Evolutionary conservation across 2,113 vertebrate species (phyloP).

Genomic region (Albula glossodonta): DNA sequence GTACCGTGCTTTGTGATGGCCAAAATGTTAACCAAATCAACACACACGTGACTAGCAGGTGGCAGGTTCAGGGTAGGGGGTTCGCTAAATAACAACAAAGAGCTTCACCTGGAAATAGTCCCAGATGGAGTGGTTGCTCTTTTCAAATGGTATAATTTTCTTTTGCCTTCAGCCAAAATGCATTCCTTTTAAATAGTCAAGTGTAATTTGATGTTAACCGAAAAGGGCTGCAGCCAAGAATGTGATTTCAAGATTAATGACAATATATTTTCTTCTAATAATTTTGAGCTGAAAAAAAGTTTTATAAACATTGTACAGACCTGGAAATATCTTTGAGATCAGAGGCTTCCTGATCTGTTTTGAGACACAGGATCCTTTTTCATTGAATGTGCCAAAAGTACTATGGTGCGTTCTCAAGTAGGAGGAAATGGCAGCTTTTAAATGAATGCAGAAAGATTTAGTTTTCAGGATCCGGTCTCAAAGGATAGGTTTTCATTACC

Average conservation of each 20-base stretch:
- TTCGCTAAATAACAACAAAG: neutral
- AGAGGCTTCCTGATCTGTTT: conserved; percentile 9
- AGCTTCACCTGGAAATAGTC: neutral
- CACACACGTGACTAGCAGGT: conserved; percentile 54
- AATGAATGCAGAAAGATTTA: neutral
- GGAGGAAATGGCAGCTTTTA: conserved; percentile 8
- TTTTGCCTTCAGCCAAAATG: neutral
- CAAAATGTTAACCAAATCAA: conserved; percentile 37
- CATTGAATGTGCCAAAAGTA: neutral
- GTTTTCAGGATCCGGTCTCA: conserved; percentile 29
- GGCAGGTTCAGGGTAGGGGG: conserved; percentile 14
- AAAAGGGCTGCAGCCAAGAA: neutral
- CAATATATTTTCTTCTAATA: neutral
- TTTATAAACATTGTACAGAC: neutral
- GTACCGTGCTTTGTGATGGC: neutral
- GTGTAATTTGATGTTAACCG: neutral
- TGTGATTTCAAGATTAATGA: neutral
- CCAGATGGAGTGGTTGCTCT: neutral
- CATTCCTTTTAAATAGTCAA: neutral
- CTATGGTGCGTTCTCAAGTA: neutral
- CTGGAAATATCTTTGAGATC: conserved; percentile 10
- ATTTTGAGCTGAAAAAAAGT: neutral
- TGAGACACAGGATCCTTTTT: neutral
- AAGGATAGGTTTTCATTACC: conserved; percentile 55
- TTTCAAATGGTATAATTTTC: neutral